Conservation (phyloP, 2,888 invertebrate genomes). For the Strigamia crassipes region DNA sequence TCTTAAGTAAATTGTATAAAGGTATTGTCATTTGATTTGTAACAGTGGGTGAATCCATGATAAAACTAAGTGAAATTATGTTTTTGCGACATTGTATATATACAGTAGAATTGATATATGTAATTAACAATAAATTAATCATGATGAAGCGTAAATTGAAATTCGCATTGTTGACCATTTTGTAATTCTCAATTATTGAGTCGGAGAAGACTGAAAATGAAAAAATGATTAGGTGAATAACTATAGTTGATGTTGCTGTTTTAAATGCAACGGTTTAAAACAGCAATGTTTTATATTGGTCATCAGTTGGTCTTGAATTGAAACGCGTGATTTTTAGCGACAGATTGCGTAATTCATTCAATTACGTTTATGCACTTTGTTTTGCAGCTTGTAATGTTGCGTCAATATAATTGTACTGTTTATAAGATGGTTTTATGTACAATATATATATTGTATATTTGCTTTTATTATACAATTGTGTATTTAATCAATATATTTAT, state of each 20-base stretch:
- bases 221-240: neutral
- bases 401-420: slow-evolving; percentile 32
- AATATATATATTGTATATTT: slow-evolving; percentile 42
- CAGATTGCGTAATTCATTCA: neutral
- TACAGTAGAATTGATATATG: slow-evolving; percentile 18
- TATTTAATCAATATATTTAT: slow-evolving; percentile 29
- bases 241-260: neutral
- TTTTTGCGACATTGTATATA: slow-evolving; percentile 41
- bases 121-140: slow-evolving; percentile 24
- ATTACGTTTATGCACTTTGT: slow-evolving; percentile 17
- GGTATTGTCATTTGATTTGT: slow-evolving; percentile 35
- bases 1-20: slow-evolving; percentile 20
- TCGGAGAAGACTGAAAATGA: neutral
- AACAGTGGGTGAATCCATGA: slow-evolving; percentile 33
- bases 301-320: neutral
- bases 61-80: slow-evolving; percentile 28
- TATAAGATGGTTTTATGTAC: slow-evolving; percentile 40
- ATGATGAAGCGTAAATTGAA: slow-evolving; percentile 32
- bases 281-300: neutral
- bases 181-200: slow-evolving; percentile 2
- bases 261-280: neutral
- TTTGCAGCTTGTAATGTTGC: slow-evolving; percentile 40
- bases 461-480: slow-evolving; percentile 42
- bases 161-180: neutral
- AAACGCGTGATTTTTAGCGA: neutral